These are phyloP conservation scores for Rambutsinella grinnellia DNA, from an alignment of 2,888 invertebrate genomes.

Conservation along the genomic window DNA sequence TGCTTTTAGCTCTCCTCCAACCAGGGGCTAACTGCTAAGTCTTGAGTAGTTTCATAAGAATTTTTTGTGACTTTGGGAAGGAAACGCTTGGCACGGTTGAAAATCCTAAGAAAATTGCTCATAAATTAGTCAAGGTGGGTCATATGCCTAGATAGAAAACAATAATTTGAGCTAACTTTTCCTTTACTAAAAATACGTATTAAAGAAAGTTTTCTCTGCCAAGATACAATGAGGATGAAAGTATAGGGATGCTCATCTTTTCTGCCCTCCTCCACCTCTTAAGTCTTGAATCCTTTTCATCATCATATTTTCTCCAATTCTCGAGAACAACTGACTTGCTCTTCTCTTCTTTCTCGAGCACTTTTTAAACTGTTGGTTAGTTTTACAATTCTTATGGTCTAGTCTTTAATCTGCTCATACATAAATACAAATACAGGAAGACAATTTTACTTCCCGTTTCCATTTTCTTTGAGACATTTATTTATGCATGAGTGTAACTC, in stretches of 20 bases:
- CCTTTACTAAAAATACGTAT: no score
- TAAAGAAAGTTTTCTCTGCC: no score
- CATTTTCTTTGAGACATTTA: constrained; percentile 48
- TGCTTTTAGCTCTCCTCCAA: no score
- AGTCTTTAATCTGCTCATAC: constrained; percentile 28
- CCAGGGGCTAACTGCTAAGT: no score
- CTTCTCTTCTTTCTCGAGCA: no score
- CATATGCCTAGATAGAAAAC: constrained; percentile 9
- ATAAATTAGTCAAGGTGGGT: constrained; percentile 52
- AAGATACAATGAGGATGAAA: no score
- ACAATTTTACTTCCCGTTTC: constrained; percentile 27
- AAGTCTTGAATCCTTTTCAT: no score
- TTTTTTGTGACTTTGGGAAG: not conserved
- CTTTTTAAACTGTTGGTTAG: constrained; percentile 19
- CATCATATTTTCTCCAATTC: no score
- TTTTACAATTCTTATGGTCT: constrained; percentile 38
- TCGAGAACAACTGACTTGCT: no score
- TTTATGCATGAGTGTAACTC: constrained; percentile 45
- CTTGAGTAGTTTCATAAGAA: no score
- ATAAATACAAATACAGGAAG: not conserved
- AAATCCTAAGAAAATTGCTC: constrained; percentile 38
- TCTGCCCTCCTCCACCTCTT: no score
- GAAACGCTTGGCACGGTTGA: constrained; percentile 32
- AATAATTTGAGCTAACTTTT: not conserved
- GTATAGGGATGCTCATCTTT: no score